These are phyloP conservation scores for Koerneria pararmatus DNA, from an alignment of 2,888 invertebrate genomes.

Conservation along the genomic window DNA sequence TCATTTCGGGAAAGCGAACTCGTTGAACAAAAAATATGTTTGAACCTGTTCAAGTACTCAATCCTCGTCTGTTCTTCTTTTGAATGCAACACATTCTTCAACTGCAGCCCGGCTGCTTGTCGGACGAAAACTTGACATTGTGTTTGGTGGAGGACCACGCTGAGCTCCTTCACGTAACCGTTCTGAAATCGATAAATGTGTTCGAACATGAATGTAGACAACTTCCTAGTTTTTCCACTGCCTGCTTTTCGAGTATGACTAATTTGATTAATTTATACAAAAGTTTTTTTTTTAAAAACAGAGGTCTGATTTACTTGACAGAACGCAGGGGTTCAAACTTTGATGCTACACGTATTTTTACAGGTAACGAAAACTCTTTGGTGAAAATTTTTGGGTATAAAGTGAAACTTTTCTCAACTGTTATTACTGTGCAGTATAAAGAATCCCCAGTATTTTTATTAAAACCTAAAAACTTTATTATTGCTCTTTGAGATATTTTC, in stretches of 20 bases:
- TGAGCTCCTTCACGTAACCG: slow-evolving; percentile 85
- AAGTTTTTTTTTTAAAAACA: background rate
- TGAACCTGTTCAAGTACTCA: slow-evolving; percentile 71
- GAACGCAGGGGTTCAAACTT: too few species aligned
- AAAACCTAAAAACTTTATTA: too few species aligned
- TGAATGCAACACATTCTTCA: slow-evolving; percentile 93
- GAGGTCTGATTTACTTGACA: background rate
- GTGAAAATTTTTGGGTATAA: too few species aligned
- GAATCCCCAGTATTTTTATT: too few species aligned
- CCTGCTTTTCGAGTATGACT: background rate
- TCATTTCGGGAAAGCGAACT: slow-evolving; percentile 5
- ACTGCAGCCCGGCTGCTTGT: slow-evolving; percentile 92
- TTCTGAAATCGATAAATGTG: slow-evolving; percentile 67
- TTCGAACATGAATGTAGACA: background rate
- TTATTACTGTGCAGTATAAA: too few species aligned
- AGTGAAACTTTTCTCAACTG: too few species aligned
- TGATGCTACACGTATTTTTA: too few species aligned
- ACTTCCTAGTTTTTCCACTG: slow-evolving; percentile 10
- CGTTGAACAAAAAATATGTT: background rate
- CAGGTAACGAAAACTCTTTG: too few species aligned
- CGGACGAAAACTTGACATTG: slow-evolving; percentile 87
- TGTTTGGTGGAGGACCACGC: slow-evolving; percentile 83
- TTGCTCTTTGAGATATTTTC: too few species aligned
- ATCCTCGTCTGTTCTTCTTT: slow-evolving; percentile 80
- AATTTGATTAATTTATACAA: background rate